Evolutionary conservation across 1,140 invertebrate genomes (phyloP).

Genomic region (Metopolophium dirhodum): DNA sequence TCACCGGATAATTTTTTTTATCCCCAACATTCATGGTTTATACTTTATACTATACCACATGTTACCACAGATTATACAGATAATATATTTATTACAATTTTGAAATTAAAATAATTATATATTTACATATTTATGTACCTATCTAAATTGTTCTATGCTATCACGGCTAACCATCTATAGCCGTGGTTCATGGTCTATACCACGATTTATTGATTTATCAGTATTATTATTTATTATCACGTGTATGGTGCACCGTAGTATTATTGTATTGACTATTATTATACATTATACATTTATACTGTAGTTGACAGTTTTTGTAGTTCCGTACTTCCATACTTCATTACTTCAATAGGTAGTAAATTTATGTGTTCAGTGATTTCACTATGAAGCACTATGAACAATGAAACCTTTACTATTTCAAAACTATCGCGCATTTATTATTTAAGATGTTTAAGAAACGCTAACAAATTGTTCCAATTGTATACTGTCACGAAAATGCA

Average conservation of each 20-base stretch:
- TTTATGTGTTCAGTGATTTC: too few species aligned
- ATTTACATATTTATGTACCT: too few species aligned
- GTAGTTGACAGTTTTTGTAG: background rate
- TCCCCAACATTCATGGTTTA: background rate
- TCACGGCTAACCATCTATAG: too few species aligned
- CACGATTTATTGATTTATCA: background rate
- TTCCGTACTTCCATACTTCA: too few species aligned
- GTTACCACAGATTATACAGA: too few species aligned
- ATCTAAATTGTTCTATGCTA: too few species aligned
- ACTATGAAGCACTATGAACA: too few species aligned
- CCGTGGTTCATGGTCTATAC: background rate
- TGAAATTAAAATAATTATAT: too few species aligned
- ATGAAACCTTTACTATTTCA: background rate
- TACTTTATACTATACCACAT: background rate
- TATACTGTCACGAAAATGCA: background rate
- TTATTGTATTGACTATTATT: too few species aligned
- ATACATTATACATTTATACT: background rate
- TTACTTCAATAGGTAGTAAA: too few species aligned
- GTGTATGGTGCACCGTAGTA: background rate
- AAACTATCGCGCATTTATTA: background rate
- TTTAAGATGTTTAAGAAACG: background rate
- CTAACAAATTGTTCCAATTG: background rate
- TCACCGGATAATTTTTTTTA: background rate
- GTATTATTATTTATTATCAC: background rate
- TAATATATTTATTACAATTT: too few species aligned